Percentiles rank a stretch among this genome's conserved stretches.
These are phyloP conservation scores for Dryobates pubescens DNA, from an alignment of 2,797 vertebrate genomes.

Conservation along the genomic window DNA sequence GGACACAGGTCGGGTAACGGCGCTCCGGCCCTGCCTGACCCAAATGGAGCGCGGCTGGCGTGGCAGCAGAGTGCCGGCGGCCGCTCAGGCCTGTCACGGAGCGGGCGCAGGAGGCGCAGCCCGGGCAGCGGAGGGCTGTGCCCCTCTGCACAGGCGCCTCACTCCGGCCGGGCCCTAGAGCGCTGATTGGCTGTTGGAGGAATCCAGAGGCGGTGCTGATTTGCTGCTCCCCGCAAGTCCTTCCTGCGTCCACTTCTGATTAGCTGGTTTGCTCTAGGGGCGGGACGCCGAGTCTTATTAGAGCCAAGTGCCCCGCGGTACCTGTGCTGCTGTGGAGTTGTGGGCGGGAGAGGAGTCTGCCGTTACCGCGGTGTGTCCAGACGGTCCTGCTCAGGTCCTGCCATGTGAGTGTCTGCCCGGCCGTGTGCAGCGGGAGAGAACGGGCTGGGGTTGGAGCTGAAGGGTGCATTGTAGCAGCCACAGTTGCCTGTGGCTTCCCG, in stretches of 20 bases:
- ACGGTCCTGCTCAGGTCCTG: background rate
- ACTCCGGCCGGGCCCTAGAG: background rate
- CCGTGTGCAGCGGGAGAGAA: background rate
- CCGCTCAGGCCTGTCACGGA: background rate
- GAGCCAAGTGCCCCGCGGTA: no score
- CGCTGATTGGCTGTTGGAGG: background rate
- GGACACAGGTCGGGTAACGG: accelerated
- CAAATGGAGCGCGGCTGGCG: background rate
- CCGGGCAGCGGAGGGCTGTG: no score
- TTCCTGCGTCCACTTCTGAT: background rate
- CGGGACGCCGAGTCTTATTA: accelerated
- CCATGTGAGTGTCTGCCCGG: background rate
- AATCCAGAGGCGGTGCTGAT: accelerated
- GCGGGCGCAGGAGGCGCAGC: no score
- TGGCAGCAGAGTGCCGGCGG: background rate
- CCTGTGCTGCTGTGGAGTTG: no score
- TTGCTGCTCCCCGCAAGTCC: accelerated
- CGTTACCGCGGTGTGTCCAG: no score
- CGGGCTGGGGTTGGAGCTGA: background rate
- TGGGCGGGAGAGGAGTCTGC: no score
- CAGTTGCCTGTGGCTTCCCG: background rate
- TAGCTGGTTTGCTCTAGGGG: background rate
- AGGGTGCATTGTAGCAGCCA: constrained; percentile 29
- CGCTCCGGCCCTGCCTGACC: background rate
- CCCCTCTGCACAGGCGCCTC: accelerated